Conservation (phyloP, 2,888 invertebrate genomes). For the Acanthosepion esculentum region DNA sequence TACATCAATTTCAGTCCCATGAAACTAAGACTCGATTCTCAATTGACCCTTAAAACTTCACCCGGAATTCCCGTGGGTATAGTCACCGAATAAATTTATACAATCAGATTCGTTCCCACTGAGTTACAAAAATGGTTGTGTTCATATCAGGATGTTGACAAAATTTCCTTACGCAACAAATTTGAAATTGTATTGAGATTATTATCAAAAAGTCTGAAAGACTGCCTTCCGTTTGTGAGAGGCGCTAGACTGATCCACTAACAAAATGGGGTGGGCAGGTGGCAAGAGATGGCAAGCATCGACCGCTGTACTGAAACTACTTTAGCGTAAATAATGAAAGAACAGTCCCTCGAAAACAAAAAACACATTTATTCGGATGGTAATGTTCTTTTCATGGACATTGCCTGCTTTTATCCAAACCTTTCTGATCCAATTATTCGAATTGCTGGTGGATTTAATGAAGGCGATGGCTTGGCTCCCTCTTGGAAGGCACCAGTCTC, state of each 20-base stretch:
- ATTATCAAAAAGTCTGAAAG: not conserved
- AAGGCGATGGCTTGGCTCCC: not conserved
- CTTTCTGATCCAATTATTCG: not conserved
- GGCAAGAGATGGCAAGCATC: not conserved
- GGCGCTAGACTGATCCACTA: not conserved
- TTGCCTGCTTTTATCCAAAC: not conserved
- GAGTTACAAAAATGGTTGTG: no score
- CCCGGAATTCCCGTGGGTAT: no score
- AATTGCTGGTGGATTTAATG: constrained; percentile 23
- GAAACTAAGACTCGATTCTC: no score
- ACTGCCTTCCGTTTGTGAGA: not conserved
- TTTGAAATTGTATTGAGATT: not conserved
- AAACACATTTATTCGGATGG: not conserved
- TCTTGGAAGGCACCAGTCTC: not conserved
- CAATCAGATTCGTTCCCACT: no score
- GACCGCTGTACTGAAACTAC: not conserved
- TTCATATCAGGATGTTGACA: not conserved
- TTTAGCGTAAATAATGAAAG: not conserved
- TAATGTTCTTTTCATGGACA: not conserved
- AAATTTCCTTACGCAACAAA: not conserved
- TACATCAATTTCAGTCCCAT: no score
- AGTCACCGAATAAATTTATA: no score
- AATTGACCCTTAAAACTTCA: no score
- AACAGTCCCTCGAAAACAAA: not conserved
- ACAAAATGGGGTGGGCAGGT: not conserved